Conservation (phyloP, 2,113 vertebrate species). For the Solea senegalensis region DNA sequence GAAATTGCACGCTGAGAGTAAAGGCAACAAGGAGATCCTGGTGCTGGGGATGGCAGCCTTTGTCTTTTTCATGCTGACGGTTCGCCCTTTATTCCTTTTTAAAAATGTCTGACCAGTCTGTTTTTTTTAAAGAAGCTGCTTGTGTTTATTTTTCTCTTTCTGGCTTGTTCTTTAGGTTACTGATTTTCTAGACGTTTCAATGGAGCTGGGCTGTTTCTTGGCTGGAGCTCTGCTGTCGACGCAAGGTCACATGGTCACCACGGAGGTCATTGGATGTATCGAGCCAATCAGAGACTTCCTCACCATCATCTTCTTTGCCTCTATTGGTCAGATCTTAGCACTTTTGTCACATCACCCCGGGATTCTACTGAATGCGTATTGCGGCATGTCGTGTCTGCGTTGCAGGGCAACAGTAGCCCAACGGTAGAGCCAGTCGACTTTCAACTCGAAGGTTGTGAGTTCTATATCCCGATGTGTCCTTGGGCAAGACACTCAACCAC, state of each 20-base stretch:
- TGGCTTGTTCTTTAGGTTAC: slow-evolving; percentile 84
- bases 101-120: not conserved
- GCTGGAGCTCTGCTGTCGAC: slow-evolving; percentile 94
- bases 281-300: slow-evolving; percentile 97
- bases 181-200: slow-evolving; percentile 91
- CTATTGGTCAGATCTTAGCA: slow-evolving; percentile 86
- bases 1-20: slow-evolving; percentile 91
- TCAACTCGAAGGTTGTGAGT: no score
- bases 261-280: slow-evolving; percentile 88
- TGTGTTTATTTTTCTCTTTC: not conserved
- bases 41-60: slow-evolving; percentile 92
- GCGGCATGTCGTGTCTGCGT: no score
- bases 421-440: no score
- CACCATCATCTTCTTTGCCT: slow-evolving; percentile 96
- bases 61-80: slow-evolving; percentile 93
- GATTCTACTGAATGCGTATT: no score
- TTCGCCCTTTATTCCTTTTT: slow-evolving; percentile 56
- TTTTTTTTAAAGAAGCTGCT: not conserved
- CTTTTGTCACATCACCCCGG: not conserved
- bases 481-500: no score
- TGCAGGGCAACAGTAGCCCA: no score
- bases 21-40: slow-evolving; percentile 95
- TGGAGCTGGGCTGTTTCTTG: slow-evolving; percentile 98
- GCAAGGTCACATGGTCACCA: slow-evolving; percentile 92
- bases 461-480: no score